Conservation (phyloP, 2,113 vertebrate species). For the Strigops habroptila region DNA sequence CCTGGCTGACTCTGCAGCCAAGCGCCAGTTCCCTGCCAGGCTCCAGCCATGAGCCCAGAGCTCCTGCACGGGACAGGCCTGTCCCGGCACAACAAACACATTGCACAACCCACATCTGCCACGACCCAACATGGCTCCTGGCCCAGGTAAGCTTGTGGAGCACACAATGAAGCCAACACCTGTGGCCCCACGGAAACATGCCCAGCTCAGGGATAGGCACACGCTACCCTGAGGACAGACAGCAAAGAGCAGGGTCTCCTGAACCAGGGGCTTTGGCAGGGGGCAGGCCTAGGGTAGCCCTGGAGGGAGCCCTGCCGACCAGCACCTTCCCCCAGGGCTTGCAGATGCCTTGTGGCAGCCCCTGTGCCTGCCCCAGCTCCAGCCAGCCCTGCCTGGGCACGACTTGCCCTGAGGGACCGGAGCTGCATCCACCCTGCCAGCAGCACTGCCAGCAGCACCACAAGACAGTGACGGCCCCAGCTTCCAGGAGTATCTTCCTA, state of each 20-base stretch:
- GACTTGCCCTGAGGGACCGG: neutral
- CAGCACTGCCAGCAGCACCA: neutral
- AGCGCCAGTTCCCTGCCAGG: neutral
- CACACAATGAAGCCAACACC: neutral
- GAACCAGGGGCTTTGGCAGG: neutral
- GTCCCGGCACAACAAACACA: fast-evolving
- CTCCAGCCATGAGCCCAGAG: neutral
- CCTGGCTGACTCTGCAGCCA: neutral
- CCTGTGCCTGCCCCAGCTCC: neutral
- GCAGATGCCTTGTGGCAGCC: fast-evolving
- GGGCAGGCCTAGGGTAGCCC: neutral
- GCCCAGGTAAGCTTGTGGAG: neutral
- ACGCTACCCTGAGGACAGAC: neutral
- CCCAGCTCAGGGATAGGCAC: neutral
- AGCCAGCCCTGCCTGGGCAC: no score
- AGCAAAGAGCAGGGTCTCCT: neutral
- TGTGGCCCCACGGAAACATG: neutral
- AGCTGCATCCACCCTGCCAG: neutral
- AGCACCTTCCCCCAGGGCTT: neutral
- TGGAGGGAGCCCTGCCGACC: neutral
- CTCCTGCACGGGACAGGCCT: fast-evolving
- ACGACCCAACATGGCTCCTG: fast-evolving
- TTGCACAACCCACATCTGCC: fast-evolving
- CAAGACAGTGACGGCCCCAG: fast-evolving
- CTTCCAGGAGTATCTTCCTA: neutral